Percentiles rank a stretch among this genome's conserved stretches.
Evolutionary conservation across 1,140 invertebrate species (phyloP).

Genomic region (Dreissena rostriformis): DNA sequence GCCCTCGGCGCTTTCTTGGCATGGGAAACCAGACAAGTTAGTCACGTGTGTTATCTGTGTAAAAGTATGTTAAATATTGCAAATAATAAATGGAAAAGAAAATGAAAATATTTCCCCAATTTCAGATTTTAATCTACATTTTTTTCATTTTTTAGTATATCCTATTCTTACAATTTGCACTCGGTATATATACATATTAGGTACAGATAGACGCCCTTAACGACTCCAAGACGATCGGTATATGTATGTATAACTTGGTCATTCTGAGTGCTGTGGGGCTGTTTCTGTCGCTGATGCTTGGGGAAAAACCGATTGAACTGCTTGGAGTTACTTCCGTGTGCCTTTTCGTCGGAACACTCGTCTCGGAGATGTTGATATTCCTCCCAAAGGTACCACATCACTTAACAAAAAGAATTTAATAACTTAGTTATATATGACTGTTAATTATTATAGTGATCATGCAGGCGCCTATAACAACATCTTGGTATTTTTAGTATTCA

Average conservation of each 20-base stretch:
- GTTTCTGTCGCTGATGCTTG: constrained; percentile 96
- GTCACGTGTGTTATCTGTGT: neutral
- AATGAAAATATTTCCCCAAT: too few relatives aligned
- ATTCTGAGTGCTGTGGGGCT: constrained; percentile 96
- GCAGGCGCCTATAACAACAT: too few relatives aligned
- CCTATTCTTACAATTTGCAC: too few relatives aligned
- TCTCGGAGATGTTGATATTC: constrained; percentile 97
- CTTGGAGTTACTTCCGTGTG: constrained; percentile 97
- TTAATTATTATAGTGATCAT: too few relatives aligned
- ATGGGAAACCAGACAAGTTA: constrained; percentile 4
- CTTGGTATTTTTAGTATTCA: too few relatives aligned
- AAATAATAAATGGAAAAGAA: too few relatives aligned
- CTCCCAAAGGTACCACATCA: constrained; percentile 92
- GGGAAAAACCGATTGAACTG: constrained; percentile 96
- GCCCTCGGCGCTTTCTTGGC: constrained; percentile 26
- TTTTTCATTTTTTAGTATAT: too few relatives aligned
- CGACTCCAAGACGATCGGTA: constrained; percentile 97
- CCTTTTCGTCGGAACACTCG: constrained; percentile 99
- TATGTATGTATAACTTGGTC: constrained; percentile 99
- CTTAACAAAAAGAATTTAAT: neutral
- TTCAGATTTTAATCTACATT: too few relatives aligned
- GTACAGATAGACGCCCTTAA: constrained; percentile 81
- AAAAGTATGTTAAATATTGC: too few relatives aligned
- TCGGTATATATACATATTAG: neutral
- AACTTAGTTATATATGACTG: too few relatives aligned